A percentile compares a stretch with the other conserved stretches of the same genome.
Evolutionary conservation across 2,113 vertebrate genomes (phyloP).

Genomic region (Cyphomyrus plagiostoma): DNA sequence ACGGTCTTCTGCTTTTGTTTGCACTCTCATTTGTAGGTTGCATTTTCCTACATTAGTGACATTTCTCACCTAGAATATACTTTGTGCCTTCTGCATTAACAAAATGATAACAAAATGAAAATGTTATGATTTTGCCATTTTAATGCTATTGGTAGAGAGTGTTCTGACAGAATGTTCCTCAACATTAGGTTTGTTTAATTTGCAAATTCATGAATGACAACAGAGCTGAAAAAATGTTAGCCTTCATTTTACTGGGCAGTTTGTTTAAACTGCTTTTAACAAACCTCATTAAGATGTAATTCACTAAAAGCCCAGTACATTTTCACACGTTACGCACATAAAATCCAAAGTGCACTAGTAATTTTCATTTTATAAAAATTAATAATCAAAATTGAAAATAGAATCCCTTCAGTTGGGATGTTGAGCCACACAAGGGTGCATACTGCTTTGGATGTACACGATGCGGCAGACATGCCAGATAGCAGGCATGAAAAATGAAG

Average conservation of each 20-base stretch:
- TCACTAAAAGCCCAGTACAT: background rate
- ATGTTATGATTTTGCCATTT: slow-evolving; percentile 5
- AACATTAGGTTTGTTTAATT: background rate
- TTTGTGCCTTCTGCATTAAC: background rate
- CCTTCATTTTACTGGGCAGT: background rate
- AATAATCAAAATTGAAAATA: background rate
- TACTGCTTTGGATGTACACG: background rate
- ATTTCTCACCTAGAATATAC: background rate
- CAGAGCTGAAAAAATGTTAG: background rate
- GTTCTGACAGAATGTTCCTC: background rate
- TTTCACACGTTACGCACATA: background rate
- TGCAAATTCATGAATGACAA: background rate
- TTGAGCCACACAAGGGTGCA: background rate
- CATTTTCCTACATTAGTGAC: background rate
- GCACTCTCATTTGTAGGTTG: background rate
- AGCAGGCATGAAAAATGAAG: background rate
- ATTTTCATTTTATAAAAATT: background rate
- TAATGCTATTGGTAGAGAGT: background rate
- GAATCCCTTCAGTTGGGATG: background rate
- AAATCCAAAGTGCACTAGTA: background rate
- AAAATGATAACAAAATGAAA: background rate
- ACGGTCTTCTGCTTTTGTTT: background rate
- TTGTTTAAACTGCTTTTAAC: background rate
- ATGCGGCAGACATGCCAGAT: background rate
- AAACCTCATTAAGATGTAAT: background rate